A percentile compares a stretch with the other conserved stretches of the same genome.
These are phyloP conservation scores for Thomomys bottae DNA, from an alignment of 2,113 vertebrate genomes.

Conservation along the genomic window DNA sequence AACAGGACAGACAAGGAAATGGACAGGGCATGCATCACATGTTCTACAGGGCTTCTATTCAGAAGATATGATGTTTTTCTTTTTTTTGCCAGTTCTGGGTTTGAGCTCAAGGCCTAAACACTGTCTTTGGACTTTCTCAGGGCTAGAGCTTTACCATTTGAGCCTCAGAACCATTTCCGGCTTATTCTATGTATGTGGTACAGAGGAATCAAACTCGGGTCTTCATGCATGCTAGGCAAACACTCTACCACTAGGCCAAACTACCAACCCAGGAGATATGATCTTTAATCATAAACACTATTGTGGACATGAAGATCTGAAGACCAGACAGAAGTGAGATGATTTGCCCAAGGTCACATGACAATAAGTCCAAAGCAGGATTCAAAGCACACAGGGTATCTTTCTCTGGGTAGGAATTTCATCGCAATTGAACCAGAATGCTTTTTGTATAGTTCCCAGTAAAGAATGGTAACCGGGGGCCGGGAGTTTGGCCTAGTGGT, in stretches of 20 bases:
- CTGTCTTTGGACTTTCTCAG: no score
- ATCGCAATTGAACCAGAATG: no score
- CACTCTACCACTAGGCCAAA: no score
- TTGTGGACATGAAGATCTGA: background rate
- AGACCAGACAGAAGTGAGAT: background rate
- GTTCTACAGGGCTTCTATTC: background rate
- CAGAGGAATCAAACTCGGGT: no score
- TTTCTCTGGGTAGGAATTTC: background rate
- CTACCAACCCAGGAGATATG: background rate
- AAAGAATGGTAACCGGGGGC: background rate
- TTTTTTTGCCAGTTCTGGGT: no score
- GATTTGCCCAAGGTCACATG: background rate
- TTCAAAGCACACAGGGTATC: fast-evolving
- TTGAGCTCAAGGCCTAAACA: no score
- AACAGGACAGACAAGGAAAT: background rate
- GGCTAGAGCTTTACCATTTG: no score
- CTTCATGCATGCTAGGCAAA: no score
- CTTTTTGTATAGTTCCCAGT: background rate
- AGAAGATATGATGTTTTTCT: background rate
- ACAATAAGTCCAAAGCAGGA: background rate
- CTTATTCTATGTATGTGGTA: no score
- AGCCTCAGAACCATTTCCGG: no score
- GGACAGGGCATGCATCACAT: fast-evolving
- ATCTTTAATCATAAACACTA: background rate
- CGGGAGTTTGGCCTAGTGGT: no score